phyloP scores from a whole-genome alignment of 1,140 invertebrate species.

The Drosophila cardini region DNA sequence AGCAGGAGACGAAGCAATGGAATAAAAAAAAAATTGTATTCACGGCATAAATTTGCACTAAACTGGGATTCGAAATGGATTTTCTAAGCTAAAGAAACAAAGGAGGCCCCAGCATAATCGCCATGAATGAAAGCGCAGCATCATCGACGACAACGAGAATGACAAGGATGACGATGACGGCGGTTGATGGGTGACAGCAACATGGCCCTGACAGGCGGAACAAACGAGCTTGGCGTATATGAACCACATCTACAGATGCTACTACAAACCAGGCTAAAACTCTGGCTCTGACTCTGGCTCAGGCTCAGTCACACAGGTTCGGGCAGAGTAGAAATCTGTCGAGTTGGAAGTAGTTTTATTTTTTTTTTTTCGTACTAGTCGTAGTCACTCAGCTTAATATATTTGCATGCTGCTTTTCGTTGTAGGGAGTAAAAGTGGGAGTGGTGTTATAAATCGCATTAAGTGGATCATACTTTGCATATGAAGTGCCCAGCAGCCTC shows the following conservation, averaged over 20 bases:
- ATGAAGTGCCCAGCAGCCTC: conserved; percentile 61
- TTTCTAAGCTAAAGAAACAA: conserved; percentile 74
- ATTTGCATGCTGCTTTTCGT: conserved; percentile 52
- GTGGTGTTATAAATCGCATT: conserved; percentile 77
- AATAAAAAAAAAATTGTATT: conserved; percentile 38
- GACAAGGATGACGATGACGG: conserved; percentile 13
- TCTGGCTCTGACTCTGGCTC: too few species aligned
- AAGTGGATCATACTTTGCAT: conserved; percentile 82
- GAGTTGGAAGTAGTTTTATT: conserved; percentile 49
- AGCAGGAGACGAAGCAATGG: conserved; percentile 4
- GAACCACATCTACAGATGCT: conserved; percentile 43
- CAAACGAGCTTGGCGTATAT: conserved; percentile 71
- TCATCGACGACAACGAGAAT: conserved; percentile 59
- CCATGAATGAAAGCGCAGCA: conserved; percentile 77
- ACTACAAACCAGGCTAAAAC: conserved; percentile 17
- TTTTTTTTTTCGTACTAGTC: conserved; percentile 39
- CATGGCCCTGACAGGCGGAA: conserved; percentile 74
- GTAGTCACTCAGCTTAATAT: conserved; percentile 63
- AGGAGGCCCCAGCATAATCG: conserved; percentile 71
- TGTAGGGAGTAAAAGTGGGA: conserved; percentile 16
- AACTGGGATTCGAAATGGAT: conserved; percentile 81
- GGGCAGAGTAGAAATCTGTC: background rate
- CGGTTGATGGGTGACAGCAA: conserved; percentile 49
- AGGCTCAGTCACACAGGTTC: background rate
- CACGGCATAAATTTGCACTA: conserved; percentile 79